A percentile compares a stretch with the other conserved stretches of the same genome.
phyloP scores from a whole-genome alignment of 2,888 invertebrate species.

The Leptinotarsa tumamoca region DNA sequence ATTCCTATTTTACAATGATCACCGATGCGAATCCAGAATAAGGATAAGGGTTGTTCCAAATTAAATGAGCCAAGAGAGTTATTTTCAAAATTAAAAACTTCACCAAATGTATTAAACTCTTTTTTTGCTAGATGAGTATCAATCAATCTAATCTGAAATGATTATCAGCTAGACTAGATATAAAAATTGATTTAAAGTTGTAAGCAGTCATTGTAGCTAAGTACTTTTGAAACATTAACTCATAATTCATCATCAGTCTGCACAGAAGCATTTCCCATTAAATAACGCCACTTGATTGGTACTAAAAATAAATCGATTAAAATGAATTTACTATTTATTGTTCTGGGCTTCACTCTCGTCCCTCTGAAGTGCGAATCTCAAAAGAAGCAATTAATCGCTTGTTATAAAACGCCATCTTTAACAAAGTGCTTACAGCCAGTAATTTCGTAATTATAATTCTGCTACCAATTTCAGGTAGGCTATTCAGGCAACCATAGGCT shows the following conservation, averaged over 20 bases:
- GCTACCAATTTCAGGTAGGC: constrained; percentile 24
- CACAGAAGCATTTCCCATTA: not conserved
- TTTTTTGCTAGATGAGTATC: not conserved
- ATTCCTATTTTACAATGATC: too few species aligned
- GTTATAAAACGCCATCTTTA: constrained; percentile 15
- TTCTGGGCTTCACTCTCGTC: not conserved
- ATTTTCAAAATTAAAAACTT: too few species aligned
- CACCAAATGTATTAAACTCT: too few species aligned
- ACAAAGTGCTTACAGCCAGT: constrained; percentile 26
- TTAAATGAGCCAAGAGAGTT: too few species aligned
- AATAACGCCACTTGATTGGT: not conserved
- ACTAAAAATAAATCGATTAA: not conserved
- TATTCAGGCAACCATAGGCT: not conserved
- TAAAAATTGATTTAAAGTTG: too few species aligned
- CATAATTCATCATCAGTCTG: not conserved
- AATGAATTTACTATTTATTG: not conserved
- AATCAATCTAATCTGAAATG: not conserved
- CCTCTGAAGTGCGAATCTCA: constrained; percentile 25
- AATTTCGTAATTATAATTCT: constrained; percentile 27
- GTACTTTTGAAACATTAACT: not conserved
- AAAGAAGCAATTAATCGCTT: constrained; percentile 26
- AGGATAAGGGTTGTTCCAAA: too few species aligned
- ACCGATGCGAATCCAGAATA: too few species aligned
- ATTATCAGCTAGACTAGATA: too few species aligned
- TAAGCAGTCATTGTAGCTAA: not conserved